Evolutionary conservation across 2,797 vertebrate species (phyloP).

Genomic region (Rousettus madagascariensis): DNA sequence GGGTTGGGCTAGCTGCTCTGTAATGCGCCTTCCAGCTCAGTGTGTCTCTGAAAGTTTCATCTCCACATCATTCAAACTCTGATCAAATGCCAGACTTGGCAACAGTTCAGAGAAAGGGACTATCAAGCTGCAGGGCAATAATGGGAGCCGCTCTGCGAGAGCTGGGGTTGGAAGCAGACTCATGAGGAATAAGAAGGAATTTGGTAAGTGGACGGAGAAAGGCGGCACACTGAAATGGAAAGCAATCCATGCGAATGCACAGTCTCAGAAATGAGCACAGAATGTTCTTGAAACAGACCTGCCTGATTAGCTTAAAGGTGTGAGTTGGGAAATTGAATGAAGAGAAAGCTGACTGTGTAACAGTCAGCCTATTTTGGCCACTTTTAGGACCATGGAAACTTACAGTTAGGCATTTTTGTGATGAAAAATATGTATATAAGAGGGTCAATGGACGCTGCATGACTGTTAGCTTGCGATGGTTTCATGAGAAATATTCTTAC

Average conservation of each 20-base stretch:
- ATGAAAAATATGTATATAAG: not conserved
- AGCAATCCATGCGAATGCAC: not conserved
- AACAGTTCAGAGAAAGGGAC: conserved; percentile 67
- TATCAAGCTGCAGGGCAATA: not conserved
- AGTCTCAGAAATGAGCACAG: not conserved
- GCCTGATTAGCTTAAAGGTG: not conserved
- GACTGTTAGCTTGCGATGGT: not conserved
- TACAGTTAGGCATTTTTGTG: not conserved
- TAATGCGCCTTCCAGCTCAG: conserved; percentile 40
- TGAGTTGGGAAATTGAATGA: not conserved
- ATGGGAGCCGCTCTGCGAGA: not conserved
- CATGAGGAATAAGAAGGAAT: not conserved
- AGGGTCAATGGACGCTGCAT: not conserved
- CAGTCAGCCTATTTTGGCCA: not conserved
- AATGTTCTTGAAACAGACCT: conserved; percentile 11
- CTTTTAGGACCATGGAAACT: not conserved
- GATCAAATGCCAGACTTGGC: conserved; percentile 62
- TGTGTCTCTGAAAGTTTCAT: conserved; percentile 50
- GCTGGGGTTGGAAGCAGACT: not conserved
- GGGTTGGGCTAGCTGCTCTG: not conserved
- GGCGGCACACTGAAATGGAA: not conserved
- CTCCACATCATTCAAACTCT: conserved; percentile 58
- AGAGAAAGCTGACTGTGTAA: not conserved
- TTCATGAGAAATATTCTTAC: not conserved
- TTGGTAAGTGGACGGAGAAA: not conserved